Evolutionary conservation across 2,888 invertebrate genomes (phyloP).

Genomic region (Petrophora chlorosata): DNA sequence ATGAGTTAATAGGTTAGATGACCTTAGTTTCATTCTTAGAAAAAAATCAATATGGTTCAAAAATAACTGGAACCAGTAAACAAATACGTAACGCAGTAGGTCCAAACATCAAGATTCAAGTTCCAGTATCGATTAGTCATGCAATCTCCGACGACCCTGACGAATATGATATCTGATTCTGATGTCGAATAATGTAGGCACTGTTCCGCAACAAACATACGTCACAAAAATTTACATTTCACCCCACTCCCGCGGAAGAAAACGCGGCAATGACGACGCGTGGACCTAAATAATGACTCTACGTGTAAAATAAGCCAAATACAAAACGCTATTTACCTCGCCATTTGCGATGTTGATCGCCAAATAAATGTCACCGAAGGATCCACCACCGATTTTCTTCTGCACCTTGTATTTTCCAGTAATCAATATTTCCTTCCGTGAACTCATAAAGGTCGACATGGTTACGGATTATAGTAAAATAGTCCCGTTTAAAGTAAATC

Average conservation of each 20-base stretch:
- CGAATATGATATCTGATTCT: slow-evolving; percentile 40
- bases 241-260: slow-evolving; percentile 45
- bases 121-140: slow-evolving; percentile 41
- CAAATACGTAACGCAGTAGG: slow-evolving; percentile 15
- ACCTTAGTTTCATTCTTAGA: neutral
- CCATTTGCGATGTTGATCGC: slow-evolving; percentile 97
- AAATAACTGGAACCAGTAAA: slow-evolving; percentile 13
- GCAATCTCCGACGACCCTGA: slow-evolving; percentile 46
- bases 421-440: slow-evolving; percentile 89
- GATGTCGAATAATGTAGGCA: slow-evolving; percentile 41
- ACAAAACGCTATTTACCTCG: slow-evolving; percentile 85
- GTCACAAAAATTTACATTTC: slow-evolving; percentile 53
- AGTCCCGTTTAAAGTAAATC: slow-evolving; percentile 45
- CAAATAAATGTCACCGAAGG: slow-evolving; percentile 99
- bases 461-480: slow-evolving; percentile 47
- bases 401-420: slow-evolving; percentile 97
- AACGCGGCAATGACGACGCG: slow-evolving; percentile 45
- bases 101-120: slow-evolving; percentile 21
- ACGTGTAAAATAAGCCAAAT: slow-evolving; percentile 30
- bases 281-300: slow-evolving; percentile 14
- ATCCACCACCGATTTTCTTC: slow-evolving; percentile 98
- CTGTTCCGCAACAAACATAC: slow-evolving; percentile 37
- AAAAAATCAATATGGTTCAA: slow-evolving; percentile 5
- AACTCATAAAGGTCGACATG: slow-evolving; percentile 40
- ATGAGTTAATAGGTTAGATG: neutral